Percentiles rank a stretch among this genome's conserved stretches.
These are phyloP conservation scores for Nasonovia ribisnigri DNA, from an alignment of 2,888 invertebrate genomes.

Conservation along the genomic window DNA sequence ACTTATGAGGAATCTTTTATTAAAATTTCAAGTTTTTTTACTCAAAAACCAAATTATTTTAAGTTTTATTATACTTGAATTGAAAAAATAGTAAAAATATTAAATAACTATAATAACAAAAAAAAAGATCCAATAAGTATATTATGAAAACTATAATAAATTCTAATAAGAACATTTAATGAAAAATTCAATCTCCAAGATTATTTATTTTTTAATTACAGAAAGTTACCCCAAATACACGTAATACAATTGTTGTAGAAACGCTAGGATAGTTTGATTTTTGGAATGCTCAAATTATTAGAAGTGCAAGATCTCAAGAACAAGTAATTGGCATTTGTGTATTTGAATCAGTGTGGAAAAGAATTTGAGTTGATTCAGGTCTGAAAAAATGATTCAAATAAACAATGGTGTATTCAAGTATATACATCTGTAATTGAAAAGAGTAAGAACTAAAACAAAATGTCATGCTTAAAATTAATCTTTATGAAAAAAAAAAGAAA, in stretches of 20 bases:
- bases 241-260: background rate
- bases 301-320: background rate
- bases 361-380: background rate
- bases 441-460: background rate
- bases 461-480: background rate
- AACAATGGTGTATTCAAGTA: background rate
- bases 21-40: background rate
- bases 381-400: background rate
- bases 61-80: background rate
- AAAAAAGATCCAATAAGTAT: background rate
- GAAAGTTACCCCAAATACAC: background rate
- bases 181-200: background rate
- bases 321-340: background rate
- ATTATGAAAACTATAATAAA: background rate
- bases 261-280: background rate
- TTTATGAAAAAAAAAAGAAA: slow-evolving; percentile 22
- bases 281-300: background rate
- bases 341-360: background rate
- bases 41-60: background rate
- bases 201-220: background rate
- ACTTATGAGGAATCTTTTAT: background rate
- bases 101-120: background rate
- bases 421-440: background rate
- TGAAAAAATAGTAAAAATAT: background rate
- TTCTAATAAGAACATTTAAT: background rate